A percentile compares a stretch with the other conserved stretches of the same genome.
phyloP scores from a whole-genome alignment of 2,888 invertebrate genomes.

The Melinopterus prodromus region DNA sequence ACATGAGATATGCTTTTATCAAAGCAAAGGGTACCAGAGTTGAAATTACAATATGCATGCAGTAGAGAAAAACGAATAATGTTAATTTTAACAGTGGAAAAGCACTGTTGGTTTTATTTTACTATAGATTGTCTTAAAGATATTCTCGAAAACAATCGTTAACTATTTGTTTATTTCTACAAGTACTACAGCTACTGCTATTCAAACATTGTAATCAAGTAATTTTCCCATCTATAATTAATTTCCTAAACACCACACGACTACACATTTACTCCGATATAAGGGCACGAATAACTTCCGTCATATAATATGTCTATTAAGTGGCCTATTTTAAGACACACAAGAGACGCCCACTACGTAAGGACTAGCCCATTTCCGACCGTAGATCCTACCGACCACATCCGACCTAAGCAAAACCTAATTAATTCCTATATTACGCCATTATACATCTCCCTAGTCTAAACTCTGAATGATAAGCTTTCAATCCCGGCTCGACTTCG shows the following conservation, averaged over 20 bases:
- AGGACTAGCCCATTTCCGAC: not conserved
- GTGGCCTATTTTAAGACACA: constrained; percentile 4
- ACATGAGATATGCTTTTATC: no score
- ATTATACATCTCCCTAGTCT: not conserved
- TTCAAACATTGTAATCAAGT: not conserved
- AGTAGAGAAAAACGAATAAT: no score
- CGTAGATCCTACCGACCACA: not conserved
- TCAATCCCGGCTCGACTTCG: not conserved
- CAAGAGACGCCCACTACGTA: not conserved
- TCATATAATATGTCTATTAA: not conserved
- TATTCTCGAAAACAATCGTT: no score
- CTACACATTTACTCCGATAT: not conserved
- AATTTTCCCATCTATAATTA: not conserved
- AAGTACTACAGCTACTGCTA: no score
- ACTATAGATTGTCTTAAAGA: no score
- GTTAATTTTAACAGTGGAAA: no score
- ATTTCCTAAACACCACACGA: not conserved
- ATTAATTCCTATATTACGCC: constrained; percentile 4
- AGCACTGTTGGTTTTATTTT: no score
- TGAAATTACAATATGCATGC: no score
- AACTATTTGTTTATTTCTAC: no score
- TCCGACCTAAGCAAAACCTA: constrained; percentile 4
- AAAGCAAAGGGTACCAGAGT: no score
- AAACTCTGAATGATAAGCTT: constrained; percentile 4
- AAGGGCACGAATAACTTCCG: not conserved